Base-by-base conservation (phyloP, 2,797 vertebrate species). In the Kryptolebias ocellatus region DNA sequence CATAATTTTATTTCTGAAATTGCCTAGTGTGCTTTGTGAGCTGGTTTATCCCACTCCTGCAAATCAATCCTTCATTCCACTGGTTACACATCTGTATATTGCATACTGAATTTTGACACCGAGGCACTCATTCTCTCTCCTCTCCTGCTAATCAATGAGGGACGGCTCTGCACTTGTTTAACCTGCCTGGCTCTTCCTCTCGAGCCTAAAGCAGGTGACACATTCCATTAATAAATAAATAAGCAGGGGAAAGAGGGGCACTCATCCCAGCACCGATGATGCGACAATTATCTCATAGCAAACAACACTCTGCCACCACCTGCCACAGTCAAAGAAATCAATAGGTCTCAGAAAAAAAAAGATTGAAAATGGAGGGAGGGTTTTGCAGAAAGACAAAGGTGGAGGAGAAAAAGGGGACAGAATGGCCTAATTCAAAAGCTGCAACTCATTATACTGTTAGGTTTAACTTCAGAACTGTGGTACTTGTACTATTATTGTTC, bases 221-320 rank as follows among this genome's bases (percentile, higher is more conserved):
- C 79, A 83, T 75, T 37, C 57, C 79, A 81, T 89, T 84, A 92
- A 90, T 90, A 90, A 89, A 88, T 89, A 91, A 91, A 87, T 83
- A 85, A 89, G 68, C 65, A 70, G 56, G 60, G 49, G 60, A 62
- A 59, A 56, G 72, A 53, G 70, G 67, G 70, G 81, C 69, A 29
- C 83, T 87, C 85, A 87, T 89, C 87, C 82, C 72, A 50, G 65
- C 55, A 15, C 72, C 86, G 84, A 87, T 87, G 84, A 92, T 90
- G 79, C 79, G 77, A 89, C 89, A 91, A 90, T 93, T 91, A 93
- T 91, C 87, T 87, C 83, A 84, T 66, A 67, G 85, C 85, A 90
- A 92, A 92, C 84, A 92, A 82, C 63, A 65, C 82, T 76, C 71
- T 67, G 76, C 83, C 76, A 82, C 90, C 77, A 71, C 84, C 83